Evolutionary conservation across 1,140 invertebrate genomes (phyloP).

Genomic region (Vanessa atalanta): DNA sequence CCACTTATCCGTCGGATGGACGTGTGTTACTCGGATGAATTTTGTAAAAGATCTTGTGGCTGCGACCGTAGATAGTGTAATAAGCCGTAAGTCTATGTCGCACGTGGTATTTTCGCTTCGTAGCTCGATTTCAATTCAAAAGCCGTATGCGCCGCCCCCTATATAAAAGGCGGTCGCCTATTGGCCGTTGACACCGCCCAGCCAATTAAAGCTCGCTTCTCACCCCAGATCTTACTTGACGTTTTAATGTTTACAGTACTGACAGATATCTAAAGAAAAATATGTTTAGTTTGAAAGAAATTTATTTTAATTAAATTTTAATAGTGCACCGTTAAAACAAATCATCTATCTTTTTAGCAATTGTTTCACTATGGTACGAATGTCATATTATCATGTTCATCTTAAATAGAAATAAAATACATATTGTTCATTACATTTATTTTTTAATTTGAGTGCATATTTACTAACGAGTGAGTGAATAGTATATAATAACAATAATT

Average conservation of each 20-base stretch:
- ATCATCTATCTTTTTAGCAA: neutral
- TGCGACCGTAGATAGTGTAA: slow-evolving; percentile 47
- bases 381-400: no score
- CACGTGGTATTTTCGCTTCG: slow-evolving; percentile 73
- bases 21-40: slow-evolving; percentile 42
- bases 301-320: neutral
- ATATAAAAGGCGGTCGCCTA: slow-evolving; percentile 50
- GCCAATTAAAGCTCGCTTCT: slow-evolving; percentile 69
- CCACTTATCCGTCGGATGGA: slow-evolving; percentile 41
- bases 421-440: no score
- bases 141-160: slow-evolving; percentile 63
- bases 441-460: no score
- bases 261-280: slow-evolving; percentile 35
- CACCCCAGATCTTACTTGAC: slow-evolving; percentile 68
- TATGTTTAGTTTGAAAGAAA: neutral
- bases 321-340: neutral
- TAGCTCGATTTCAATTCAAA: slow-evolving; percentile 66
- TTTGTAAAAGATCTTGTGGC: slow-evolving; percentile 49
- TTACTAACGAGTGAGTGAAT: no score
- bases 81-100: slow-evolving; percentile 55
- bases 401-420: no score
- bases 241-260: slow-evolving; percentile 75
- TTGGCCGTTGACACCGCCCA: slow-evolving; percentile 68
- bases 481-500: no score
- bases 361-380: no score